Percentiles rank a stretch among this genome's conserved stretches.
Evolutionary conservation across 1,140 invertebrate species (phyloP).

Genomic region (Lordiphosa collinella): DNA sequence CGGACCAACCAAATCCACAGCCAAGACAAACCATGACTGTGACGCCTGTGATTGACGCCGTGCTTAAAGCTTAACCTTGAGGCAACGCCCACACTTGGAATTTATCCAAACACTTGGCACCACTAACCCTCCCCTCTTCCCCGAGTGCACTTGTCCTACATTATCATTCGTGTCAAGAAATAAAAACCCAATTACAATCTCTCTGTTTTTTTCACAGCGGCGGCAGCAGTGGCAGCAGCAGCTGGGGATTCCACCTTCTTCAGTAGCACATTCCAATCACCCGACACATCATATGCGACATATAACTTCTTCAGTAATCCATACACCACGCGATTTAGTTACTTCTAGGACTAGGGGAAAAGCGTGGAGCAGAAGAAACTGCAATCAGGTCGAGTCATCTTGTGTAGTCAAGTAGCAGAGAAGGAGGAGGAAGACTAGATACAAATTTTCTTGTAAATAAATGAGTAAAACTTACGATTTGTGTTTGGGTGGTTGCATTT

Average conservation of each 20-base stretch:
- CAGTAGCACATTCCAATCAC: constrained; percentile 63
- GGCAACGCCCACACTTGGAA: constrained; percentile 66
- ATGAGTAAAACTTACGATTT: constrained; percentile 43
- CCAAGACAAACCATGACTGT: constrained; percentile 24
- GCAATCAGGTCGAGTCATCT: constrained; percentile 24
- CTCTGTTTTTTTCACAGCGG: constrained; percentile 28
- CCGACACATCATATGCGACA: constrained; percentile 63
- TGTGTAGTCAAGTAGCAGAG: constrained; percentile 32
- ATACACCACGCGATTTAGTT: constrained; percentile 56
- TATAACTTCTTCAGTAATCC: constrained; percentile 65
- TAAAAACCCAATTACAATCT: constrained; percentile 36
- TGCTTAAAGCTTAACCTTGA: constrained; percentile 53
- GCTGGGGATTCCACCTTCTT: constrained; percentile 55
- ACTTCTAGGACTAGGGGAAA: constrained; percentile 50
- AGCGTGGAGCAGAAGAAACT: not conserved
- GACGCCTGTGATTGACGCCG: constrained; percentile 53
- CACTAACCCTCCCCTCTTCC: constrained; percentile 17
- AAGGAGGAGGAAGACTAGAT: constrained; percentile 35
- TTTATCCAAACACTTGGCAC: constrained; percentile 48
- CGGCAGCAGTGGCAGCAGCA: constrained; percentile 41
- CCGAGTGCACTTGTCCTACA: constrained; percentile 56
- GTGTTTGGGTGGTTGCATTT: constrained; percentile 11
- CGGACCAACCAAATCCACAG: constrained; percentile 34
- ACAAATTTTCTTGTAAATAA: constrained; percentile 65
- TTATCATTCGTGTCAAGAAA: constrained; percentile 34